These are phyloP conservation scores for Phylloscopus whistleri DNA, from an alignment of 2,113 vertebrate species.

Conservation along the genomic window DNA sequence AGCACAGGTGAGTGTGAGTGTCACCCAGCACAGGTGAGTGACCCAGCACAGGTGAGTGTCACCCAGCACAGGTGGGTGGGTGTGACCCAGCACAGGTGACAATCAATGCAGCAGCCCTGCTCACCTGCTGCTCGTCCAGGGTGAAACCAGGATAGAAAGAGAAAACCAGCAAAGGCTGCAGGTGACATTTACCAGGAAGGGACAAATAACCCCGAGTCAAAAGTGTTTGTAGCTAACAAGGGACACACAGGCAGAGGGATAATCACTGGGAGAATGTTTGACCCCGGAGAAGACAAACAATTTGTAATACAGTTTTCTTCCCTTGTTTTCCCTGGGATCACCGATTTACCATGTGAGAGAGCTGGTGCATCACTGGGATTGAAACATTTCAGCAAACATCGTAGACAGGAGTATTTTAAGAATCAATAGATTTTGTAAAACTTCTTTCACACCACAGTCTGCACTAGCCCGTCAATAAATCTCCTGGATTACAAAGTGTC, in stretches of 20 bases:
- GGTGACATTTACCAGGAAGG: neutral
- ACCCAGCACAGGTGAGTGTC: too few relatives aligned
- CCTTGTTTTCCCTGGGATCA: neutral
- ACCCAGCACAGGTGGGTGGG: too few relatives aligned
- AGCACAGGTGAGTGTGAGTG: too few relatives aligned
- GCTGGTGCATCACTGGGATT: neutral
- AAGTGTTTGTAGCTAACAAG: neutral
- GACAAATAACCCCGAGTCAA: neutral
- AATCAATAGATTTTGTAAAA: neutral
- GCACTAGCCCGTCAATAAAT: neutral
- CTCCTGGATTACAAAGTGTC: neutral
- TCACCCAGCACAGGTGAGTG: too few relatives aligned
- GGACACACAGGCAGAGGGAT: neutral
- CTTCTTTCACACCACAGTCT: neutral
- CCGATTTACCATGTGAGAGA: neutral
- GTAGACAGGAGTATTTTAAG: neutral
- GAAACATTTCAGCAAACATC: neutral
- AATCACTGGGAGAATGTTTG: neutral
- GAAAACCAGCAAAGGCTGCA: neutral
- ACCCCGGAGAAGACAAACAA: neutral
- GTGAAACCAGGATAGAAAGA: too few relatives aligned
- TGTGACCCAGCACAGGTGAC: too few relatives aligned
- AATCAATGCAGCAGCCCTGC: neutral
- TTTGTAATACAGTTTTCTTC: neutral
- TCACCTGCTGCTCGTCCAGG: neutral